These are phyloP conservation scores for Pocillopora damicornis DNA, from an alignment of 64 coral and sea anemone genomes.

Conservation along the genomic window DNA sequence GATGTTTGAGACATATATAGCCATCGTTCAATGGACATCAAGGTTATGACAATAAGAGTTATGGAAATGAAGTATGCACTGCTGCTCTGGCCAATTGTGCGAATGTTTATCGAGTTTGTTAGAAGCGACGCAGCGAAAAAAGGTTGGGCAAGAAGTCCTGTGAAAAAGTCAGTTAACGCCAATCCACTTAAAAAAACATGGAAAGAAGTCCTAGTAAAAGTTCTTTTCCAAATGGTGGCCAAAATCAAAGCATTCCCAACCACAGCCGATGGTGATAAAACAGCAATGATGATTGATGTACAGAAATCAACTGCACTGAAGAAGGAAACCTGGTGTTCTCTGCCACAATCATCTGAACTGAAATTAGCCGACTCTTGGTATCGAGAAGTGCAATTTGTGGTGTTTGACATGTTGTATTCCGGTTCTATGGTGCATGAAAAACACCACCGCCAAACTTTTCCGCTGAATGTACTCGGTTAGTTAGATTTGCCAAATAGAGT, in stretches of 20 bases:
- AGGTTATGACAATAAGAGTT: not conserved
- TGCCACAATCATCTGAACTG: not conserved
- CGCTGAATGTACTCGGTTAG: no score
- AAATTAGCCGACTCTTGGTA: not conserved
- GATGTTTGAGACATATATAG: not conserved
- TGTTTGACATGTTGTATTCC: no score
- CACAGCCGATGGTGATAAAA: not conserved
- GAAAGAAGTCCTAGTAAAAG: not conserved
- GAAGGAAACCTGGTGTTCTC: not conserved
- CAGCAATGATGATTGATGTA: not conserved
- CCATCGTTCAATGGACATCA: slow-evolving; percentile 2
- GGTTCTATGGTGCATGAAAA: no score
- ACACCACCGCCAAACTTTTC: no score
- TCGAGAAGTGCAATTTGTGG: no score
- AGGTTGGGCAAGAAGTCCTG: not conserved
- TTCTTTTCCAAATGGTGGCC: slow-evolving; percentile 2
- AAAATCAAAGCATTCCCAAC: slow-evolving; percentile 7
- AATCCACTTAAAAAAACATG: slow-evolving; percentile 1
- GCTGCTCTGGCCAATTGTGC: not conserved
- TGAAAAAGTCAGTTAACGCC: not conserved
- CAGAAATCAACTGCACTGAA: not conserved
- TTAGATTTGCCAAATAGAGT: no score
- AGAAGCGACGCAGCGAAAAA: not conserved
- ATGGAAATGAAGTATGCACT: not conserved
- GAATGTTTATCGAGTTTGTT: no score